A percentile compares a stretch with the other conserved stretches of the same genome.
These are phyloP conservation scores for Eulemur rufifrons DNA, from an alignment of 2,113 vertebrate species.

Conservation along the genomic window DNA sequence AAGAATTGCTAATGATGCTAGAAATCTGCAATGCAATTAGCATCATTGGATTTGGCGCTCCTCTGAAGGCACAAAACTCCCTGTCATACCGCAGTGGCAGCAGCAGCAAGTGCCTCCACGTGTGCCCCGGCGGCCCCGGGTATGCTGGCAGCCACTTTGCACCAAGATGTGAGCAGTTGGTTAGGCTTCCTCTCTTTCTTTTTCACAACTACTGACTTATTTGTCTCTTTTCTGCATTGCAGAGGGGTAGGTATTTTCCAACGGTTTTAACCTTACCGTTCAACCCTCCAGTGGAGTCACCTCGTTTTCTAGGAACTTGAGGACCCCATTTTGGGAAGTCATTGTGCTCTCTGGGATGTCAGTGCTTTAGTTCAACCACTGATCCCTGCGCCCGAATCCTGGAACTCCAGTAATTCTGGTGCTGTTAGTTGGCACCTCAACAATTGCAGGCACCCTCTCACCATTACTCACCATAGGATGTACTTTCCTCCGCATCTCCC, in stretches of 20 bases:
- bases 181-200: not conserved
- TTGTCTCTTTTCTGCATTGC: slow-evolving; percentile 15
- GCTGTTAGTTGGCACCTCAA: not conserved
- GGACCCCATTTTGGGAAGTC: not conserved
- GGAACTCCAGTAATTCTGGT: not conserved
- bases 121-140: slow-evolving; percentile 59
- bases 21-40: slow-evolving; percentile 88
- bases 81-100: slow-evolving; percentile 52
- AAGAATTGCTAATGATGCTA: slow-evolving; percentile 86
- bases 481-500: not conserved
- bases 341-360: not conserved
- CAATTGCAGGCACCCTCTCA: not conserved
- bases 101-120: slow-evolving; percentile 64
- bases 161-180: slow-evolving; percentile 43
- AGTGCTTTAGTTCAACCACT: not conserved
- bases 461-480: not conserved
- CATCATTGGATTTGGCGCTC: slow-evolving; percentile 85
- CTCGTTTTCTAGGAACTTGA: not conserved
- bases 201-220: not conserved
- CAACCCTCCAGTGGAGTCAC: not conserved
- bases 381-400: no score
- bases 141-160: slow-evolving; percentile 67
- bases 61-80: slow-evolving; percentile 83
- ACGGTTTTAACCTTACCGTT: not conserved
- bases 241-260: not conserved